Evolutionary conservation across 2,113 vertebrate species (phyloP).

Genomic region (Atrichornis clamosus): DNA sequence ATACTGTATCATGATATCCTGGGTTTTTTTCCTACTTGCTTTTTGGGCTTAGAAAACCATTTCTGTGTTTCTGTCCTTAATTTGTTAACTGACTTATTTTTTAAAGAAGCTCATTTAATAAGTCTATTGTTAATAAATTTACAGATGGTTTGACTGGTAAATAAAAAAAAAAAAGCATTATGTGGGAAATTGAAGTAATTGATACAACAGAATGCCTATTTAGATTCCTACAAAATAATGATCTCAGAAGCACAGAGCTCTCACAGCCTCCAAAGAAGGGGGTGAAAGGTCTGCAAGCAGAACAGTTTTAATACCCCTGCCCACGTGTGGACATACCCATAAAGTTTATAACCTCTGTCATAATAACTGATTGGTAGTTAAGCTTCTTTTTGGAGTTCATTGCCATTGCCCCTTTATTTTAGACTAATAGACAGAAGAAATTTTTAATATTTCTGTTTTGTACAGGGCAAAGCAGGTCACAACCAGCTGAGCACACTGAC

Average conservation of each 20-base stretch:
- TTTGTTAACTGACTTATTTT: background rate
- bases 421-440: background rate
- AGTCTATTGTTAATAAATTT: background rate
- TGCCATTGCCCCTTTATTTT: background rate
- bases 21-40: background rate
- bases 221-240: background rate
- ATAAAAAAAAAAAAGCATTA: background rate
- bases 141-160: background rate
- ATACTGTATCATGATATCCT: background rate
- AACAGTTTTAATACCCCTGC: background rate
- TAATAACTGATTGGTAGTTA: background rate
- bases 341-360: background rate
- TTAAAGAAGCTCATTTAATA: background rate
- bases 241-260: background rate
- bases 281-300: background rate
- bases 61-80: background rate
- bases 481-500: background rate
- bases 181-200: background rate
- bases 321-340: background rate
- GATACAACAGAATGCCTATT: background rate
- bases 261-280: background rate
- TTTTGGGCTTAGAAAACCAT: background rate
- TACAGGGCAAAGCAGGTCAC: background rate
- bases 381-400: background rate
- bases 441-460: background rate